Conservation (phyloP, 2,113 vertebrate species). For the Sorex fumeus region DNA sequence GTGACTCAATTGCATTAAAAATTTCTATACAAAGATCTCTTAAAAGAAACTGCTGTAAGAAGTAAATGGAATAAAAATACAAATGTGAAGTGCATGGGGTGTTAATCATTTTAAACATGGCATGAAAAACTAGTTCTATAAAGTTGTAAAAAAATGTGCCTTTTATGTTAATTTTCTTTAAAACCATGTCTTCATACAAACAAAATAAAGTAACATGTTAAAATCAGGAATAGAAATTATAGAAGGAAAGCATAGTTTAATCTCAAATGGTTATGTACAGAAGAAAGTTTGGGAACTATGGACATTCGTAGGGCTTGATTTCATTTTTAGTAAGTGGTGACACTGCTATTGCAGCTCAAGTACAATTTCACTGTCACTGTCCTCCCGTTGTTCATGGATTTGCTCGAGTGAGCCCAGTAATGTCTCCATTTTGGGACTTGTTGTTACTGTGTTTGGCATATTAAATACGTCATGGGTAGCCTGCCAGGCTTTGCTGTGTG, state of each 20-base stretch:
- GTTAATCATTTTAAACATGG: neutral
- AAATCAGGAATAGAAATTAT: neutral
- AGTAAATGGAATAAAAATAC: neutral
- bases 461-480: too few species aligned
- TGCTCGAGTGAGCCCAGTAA: too few species aligned
- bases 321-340: neutral
- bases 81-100: neutral
- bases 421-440: too few species aligned
- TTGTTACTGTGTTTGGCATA: too few species aligned
- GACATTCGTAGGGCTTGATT: neutral
- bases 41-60: neutral
- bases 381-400: too few species aligned
- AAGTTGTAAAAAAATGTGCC: neutral
- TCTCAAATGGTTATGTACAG: neutral
- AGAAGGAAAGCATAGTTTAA: neutral
- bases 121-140: neutral
- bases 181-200: neutral
- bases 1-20: slow-evolving; percentile 7
- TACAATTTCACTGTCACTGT: too few species aligned
- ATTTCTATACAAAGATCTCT: neutral
- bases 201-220: neutral
- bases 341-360: neutral
- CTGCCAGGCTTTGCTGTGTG: too few species aligned
- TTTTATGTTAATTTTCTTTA: neutral
- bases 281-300: neutral